These are phyloP conservation scores for Phaetusa simplex DNA, from an alignment of 2,113 vertebrate species.

Conservation along the genomic window DNA sequence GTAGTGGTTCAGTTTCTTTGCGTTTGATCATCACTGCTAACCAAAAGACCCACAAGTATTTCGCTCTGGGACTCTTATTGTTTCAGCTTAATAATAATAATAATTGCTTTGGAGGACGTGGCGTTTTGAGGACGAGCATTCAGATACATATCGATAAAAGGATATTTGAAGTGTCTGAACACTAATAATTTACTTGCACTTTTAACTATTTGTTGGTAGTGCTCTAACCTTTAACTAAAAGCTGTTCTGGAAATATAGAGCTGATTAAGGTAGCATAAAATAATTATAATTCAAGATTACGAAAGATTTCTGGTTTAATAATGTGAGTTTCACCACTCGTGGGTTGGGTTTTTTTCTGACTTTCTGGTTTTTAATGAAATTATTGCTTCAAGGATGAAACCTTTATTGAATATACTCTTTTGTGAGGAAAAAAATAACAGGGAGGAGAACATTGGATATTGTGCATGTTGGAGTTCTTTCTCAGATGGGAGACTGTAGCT, in stretches of 20 bases:
- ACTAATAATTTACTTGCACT: neutral
- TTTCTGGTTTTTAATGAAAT: neutral
- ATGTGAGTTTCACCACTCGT: neutral
- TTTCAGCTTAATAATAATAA: constrained; percentile 19
- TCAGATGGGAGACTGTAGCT: neutral
- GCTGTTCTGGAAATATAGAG: neutral
- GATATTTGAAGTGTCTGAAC: neutral
- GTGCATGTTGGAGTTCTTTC: neutral
- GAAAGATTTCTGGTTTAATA: neutral
- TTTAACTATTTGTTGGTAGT: neutral
- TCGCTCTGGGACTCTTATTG: neutral
- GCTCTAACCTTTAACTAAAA: neutral
- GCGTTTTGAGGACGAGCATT: neutral
- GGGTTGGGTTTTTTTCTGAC: neutral
- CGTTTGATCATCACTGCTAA: neutral
- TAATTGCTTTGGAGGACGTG: neutral
- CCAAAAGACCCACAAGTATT: constrained; percentile 1
- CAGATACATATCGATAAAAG: neutral
- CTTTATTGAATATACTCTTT: neutral
- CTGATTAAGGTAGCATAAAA: neutral
- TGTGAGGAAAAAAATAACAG: neutral
- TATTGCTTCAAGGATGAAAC: neutral
- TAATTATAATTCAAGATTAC: neutral
- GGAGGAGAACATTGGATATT: neutral
- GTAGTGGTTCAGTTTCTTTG: neutral